Evolutionary conservation across 1,140 invertebrate species (phyloP).

Genomic region (Leptinotarsa lineolata): DNA sequence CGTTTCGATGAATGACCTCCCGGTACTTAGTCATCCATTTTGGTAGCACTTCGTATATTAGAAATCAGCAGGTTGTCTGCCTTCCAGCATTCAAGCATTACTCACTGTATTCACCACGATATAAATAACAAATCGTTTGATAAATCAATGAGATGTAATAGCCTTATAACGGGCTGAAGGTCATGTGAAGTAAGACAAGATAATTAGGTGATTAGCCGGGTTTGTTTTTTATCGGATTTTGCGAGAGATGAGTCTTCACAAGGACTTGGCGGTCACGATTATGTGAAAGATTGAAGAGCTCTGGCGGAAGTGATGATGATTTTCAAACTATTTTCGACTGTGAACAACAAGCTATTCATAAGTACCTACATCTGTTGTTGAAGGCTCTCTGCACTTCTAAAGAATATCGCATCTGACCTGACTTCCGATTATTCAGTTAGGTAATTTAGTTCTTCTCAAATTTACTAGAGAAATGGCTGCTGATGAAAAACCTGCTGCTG

Average conservation of each 20-base stretch:
- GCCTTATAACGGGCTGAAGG: conserved; percentile 27
- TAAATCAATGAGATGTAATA: conserved; percentile 18
- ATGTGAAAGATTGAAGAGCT: not conserved
- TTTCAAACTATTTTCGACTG: not conserved
- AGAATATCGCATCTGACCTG: too few species aligned
- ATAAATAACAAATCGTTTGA: conserved; percentile 10
- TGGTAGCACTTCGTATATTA: not conserved
- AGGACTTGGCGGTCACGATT: conserved; percentile 16
- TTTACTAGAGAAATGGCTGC: too few species aligned
- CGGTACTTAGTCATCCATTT: too few species aligned
- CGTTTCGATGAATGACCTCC: too few species aligned
- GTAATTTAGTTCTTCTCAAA: too few species aligned
- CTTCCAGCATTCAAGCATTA: not conserved
- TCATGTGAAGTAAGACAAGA: conserved; percentile 27
- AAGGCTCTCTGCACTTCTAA: too few species aligned
- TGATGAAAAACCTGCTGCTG: too few species aligned
- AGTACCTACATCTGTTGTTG: not conserved
- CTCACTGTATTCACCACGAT: not conserved
- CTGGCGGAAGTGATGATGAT: conserved; percentile 11
- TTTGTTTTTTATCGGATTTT: conserved; percentile 20
- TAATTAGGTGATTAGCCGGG: conserved; percentile 8
- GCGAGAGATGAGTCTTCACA: conserved; percentile 14
- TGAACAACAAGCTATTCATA: not conserved
- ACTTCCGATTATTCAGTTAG: too few species aligned
- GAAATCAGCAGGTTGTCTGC: not conserved